phyloP scores from a whole-genome alignment of 35 echinoderm and acorn worm species.

The Apostichopus japonicus region DNA sequence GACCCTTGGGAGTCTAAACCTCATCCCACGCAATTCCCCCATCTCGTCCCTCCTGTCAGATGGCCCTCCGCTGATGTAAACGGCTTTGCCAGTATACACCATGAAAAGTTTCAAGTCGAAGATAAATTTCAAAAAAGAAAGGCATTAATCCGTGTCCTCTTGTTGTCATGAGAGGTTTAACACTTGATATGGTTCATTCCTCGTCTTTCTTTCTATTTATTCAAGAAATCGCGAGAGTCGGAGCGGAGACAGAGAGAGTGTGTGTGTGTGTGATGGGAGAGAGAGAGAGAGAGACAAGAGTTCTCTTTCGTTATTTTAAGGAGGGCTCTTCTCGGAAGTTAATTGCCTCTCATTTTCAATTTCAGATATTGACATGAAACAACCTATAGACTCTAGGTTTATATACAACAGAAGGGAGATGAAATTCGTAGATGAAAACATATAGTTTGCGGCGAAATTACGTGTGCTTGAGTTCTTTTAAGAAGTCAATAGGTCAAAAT shows the following conservation, averaged over 20 bases:
- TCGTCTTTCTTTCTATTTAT: background rate
- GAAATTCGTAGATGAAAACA: no score
- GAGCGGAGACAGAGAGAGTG: background rate
- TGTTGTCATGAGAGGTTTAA: background rate
- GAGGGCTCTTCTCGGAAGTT: no score
- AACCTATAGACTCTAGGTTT: no score
- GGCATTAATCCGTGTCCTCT: constrained; percentile 17
- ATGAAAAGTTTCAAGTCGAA: background rate
- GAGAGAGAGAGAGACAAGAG: no score
- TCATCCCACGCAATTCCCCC: background rate
- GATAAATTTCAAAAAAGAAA: constrained; percentile 1
- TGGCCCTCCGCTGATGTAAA: background rate
- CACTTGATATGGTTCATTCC: background rate
- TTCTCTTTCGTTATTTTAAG: no score
- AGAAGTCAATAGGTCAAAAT: no score
- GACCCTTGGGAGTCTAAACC: background rate
- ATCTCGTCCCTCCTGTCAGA: background rate
- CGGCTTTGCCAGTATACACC: constrained; percentile 1
- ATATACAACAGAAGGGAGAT: no score
- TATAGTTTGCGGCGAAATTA: no score
- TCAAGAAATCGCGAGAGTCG: background rate
- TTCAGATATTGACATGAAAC: no score
- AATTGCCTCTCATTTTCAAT: no score
- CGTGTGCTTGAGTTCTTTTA: no score
- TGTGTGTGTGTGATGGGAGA: no score